These are phyloP conservation scores for Microtus ochrogaster DNA, from an alignment of 2,113 vertebrate species.

Conservation along the genomic window DNA sequence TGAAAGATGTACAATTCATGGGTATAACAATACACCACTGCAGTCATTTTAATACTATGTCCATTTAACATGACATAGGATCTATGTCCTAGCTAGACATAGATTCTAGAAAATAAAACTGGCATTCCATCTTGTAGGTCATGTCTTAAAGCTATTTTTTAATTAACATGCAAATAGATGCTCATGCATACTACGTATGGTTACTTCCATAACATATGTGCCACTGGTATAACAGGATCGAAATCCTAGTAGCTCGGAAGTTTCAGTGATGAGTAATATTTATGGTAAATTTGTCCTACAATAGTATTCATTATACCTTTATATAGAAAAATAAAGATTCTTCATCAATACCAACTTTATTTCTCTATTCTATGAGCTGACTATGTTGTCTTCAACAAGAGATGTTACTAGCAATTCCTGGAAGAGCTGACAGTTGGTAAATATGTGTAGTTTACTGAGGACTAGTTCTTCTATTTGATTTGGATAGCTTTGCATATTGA, in stretches of 20 bases:
- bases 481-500: background rate
- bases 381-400: background rate
- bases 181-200: too few species aligned
- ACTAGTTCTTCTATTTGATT: background rate
- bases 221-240: background rate
- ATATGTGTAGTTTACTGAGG: background rate
- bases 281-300: background rate
- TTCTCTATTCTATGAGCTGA: background rate
- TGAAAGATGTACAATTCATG: background rate
- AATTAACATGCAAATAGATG: too few species aligned
- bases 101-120: background rate
- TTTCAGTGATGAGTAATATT: background rate
- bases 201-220: background rate
- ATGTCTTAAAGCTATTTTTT: background rate
- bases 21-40: background rate
- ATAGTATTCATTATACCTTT: background rate
- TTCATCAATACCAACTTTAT: background rate
- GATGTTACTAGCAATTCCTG: background rate
- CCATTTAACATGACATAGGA: background rate
- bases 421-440: background rate
- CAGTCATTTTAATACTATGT: background rate
- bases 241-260: background rate
- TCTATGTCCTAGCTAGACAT: background rate
- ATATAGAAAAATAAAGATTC: background rate
- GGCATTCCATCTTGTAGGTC: background rate